Conservation (phyloP, 2,113 vertebrate species). For the Phylloscopus trochiloides region DNA sequence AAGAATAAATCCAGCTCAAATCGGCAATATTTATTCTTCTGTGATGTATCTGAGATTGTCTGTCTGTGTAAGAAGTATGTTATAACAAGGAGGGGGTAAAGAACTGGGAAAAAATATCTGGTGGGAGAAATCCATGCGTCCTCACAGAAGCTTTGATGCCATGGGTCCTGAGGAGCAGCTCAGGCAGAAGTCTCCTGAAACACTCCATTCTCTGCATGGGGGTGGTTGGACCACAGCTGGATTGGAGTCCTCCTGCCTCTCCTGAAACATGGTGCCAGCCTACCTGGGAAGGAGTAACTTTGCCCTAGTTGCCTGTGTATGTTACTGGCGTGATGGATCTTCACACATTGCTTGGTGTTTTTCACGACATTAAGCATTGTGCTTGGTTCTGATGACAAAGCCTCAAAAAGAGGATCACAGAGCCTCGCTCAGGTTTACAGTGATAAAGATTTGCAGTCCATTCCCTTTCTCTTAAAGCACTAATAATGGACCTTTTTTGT, state of each 20-base stretch:
- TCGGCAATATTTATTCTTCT: background rate
- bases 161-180: background rate
- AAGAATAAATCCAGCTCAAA: conserved; percentile 26
- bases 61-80: background rate
- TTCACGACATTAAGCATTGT: background rate
- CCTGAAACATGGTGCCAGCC: rapidly evolving
- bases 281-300: background rate
- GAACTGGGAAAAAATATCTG: background rate
- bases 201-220: background rate
- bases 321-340: background rate
- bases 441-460: background rate
- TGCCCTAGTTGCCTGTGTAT: background rate
- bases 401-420: background rate
- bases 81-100: background rate
- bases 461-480: background rate
- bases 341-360: background rate
- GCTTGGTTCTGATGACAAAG: background rate
- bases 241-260: background rate
- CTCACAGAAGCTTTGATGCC: background rate
- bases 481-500: background rate
- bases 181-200: background rate
- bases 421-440: background rate
- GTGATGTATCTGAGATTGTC: background rate
- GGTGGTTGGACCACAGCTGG: rapidly evolving
- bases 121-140: background rate